phyloP scores from a whole-genome alignment of 2,797 vertebrate species.

The Sylvia borin region DNA sequence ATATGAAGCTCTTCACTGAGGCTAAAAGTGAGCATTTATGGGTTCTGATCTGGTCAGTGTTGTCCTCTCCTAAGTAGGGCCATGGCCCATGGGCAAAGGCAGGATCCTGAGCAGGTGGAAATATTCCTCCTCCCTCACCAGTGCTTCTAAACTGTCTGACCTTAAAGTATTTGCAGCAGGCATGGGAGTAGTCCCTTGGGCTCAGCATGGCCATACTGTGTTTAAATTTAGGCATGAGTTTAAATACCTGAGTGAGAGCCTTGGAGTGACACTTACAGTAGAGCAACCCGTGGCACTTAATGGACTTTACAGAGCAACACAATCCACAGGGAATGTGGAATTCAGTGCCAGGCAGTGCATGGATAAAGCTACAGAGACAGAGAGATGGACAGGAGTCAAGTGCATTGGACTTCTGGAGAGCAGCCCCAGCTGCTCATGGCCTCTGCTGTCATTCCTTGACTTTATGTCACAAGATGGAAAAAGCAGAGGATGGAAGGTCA shows the following conservation, averaged over 20 bases:
- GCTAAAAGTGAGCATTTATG: neutral
- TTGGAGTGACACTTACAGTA: neutral
- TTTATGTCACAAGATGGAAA: neutral
- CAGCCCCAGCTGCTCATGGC: neutral
- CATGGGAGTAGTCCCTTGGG: neutral
- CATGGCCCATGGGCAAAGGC: neutral
- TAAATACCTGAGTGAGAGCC: neutral
- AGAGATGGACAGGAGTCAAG: slow-evolving; percentile 47
- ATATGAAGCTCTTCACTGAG: neutral
- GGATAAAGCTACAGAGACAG: neutral
- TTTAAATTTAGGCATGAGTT: neutral
- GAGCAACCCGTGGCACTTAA: neutral
- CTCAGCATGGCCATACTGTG: neutral
- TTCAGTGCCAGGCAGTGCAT: neutral
- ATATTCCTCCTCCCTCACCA: neutral
- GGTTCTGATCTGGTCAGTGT: neutral
- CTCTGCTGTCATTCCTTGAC: neutral
- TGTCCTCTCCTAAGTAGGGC: neutral
- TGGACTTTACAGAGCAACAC: neutral
- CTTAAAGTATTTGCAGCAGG: neutral
- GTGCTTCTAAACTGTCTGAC: neutral
- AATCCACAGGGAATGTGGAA: neutral
- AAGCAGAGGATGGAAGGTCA: slow-evolving; percentile 3
- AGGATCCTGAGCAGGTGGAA: neutral
- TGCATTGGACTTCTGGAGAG: slow-evolving; percentile 9